Percentiles rank a stretch among this genome's conserved stretches.
These are phyloP conservation scores for Diplazon laetatorius DNA, from an alignment of 2,888 invertebrate species.

Conservation along the genomic window DNA sequence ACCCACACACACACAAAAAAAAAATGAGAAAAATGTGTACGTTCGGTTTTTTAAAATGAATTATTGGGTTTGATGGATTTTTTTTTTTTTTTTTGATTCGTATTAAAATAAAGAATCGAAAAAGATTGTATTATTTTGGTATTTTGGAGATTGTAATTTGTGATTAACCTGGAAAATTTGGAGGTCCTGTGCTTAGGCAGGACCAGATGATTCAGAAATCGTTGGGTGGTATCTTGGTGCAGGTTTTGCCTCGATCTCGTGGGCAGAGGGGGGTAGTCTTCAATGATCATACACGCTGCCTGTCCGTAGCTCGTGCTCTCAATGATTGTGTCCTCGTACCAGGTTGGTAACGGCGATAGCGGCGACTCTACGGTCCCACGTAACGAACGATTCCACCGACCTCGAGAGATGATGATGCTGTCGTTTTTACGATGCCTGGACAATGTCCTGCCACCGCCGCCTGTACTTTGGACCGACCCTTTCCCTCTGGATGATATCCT, in stretches of 20 bases:
- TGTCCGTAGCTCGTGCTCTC: slow-evolving; percentile 79
- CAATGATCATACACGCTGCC: slow-evolving; percentile 83
- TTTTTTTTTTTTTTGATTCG: no score
- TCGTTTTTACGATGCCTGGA: slow-evolving; percentile 77
- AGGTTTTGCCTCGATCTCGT: slow-evolving; percentile 80
- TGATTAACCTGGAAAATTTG: slow-evolving; percentile 90
- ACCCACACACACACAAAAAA: no score
- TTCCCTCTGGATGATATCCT: slow-evolving; percentile 93
- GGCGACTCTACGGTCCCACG: slow-evolving; percentile 74
- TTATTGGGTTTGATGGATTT: no score
- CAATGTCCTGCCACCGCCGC: slow-evolving; percentile 80
- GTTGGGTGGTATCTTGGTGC: slow-evolving; percentile 81
- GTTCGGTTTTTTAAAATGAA: no score
- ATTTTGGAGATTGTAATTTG: no score
- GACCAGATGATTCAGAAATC: slow-evolving; percentile 80
- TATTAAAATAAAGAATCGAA: no score
- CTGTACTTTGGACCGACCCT: slow-evolving; percentile 82
- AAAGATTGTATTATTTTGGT: no score
- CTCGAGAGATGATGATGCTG: slow-evolving; percentile 76
- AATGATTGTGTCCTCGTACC: slow-evolving; percentile 77
- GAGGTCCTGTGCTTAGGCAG: slow-evolving; percentile 88
- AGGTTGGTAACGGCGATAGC: slow-evolving; percentile 75
- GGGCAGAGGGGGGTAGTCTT: slow-evolving; percentile 81
- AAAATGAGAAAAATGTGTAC: slow-evolving; percentile 17
- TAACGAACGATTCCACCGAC: slow-evolving; percentile 74